Evolutionary conservation across 1,140 invertebrate species (phyloP).

Genomic region (Gonatopus flavifemur): DNA sequence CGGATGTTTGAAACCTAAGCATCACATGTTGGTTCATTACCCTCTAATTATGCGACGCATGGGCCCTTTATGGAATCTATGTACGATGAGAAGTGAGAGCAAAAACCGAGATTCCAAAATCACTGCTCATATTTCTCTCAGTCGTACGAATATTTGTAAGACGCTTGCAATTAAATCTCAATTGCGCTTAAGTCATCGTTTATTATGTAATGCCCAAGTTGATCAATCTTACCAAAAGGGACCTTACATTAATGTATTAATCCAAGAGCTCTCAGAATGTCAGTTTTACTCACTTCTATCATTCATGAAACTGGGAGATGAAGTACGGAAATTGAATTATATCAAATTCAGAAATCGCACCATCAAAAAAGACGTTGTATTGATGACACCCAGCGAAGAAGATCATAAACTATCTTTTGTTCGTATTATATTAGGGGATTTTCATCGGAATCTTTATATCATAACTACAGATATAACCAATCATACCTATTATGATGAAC

Average conservation of each 20-base stretch:
- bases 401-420: slow-evolving; percentile 8
- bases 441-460: not conserved
- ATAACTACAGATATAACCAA: slow-evolving; percentile 11
- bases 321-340: not conserved
- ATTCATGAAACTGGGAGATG: not conserved
- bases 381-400: slow-evolving; percentile 12
- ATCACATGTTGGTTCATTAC: slow-evolving; percentile 3
- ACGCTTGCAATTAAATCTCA: not conserved
- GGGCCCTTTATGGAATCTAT: not conserved
- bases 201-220: not conserved
- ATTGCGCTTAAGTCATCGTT: too few species aligned
- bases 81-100: not conserved
- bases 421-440: slow-evolving; percentile 3
- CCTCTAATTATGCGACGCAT: not conserved
- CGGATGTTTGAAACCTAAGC: not conserved
- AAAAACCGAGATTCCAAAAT: not conserved
- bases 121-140: not conserved
- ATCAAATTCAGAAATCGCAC: slow-evolving; percentile 2
- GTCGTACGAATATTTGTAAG: not conserved
- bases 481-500: slow-evolving; percentile 14
- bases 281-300: not conserved
- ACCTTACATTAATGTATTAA: not conserved
- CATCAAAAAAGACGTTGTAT: not conserved
- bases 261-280: not conserved
- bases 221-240: not conserved